Evolutionary conservation across 2,888 invertebrate genomes (phyloP).

Genomic region (Cylindroiulus punctatus): DNA sequence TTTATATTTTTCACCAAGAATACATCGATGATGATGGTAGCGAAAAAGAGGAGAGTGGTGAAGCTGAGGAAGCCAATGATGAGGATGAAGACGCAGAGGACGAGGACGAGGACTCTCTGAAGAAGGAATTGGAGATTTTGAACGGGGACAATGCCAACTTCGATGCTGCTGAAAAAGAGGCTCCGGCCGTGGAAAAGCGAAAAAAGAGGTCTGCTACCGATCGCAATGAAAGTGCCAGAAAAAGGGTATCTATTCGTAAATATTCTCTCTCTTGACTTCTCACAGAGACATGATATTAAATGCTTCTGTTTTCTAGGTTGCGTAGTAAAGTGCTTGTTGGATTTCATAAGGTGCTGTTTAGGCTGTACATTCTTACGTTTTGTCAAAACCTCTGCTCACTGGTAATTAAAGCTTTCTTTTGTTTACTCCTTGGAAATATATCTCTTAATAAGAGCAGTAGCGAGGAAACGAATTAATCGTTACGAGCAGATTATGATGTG

Average conservation of each 20-base stretch:
- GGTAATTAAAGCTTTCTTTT: too few species aligned
- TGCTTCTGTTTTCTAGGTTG: neutral
- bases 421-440: too few species aligned
- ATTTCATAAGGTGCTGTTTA: neutral
- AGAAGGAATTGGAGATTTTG: conserved; percentile 7
- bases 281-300: neutral
- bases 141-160: neutral
- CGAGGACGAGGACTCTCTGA: neutral
- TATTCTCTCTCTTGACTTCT: neutral
- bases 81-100: neutral
- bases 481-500: too few species aligned
- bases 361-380: neutral
- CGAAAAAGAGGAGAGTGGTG: neutral
- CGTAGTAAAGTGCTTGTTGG: neutral
- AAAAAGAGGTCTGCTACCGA: neutral
- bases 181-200: neutral
- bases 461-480: too few species aligned
- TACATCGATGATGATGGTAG: neutral
- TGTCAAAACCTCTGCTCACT: neutral
- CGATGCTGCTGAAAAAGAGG: neutral
- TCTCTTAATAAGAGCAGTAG: too few species aligned
- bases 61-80: neutral
- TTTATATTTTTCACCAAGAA: too few species aligned
- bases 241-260: neutral
- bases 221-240: neutral